Conservation (phyloP, 2,113 vertebrate genomes). For the Charadrius vociferus region DNA sequence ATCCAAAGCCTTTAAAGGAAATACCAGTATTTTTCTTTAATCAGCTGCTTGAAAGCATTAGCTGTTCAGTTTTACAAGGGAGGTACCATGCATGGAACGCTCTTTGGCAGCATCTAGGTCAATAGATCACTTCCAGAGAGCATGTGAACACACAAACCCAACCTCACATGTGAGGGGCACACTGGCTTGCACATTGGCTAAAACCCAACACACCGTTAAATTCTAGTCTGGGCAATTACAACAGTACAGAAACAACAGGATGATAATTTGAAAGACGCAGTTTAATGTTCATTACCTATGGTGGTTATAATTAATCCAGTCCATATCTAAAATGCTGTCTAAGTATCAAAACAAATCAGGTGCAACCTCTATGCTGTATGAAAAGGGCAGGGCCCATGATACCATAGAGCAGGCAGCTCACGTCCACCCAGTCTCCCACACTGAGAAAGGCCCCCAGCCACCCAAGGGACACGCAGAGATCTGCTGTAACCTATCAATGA, state of each 20-base stretch:
- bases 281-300: neutral
- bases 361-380: neutral
- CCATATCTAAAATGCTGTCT: neutral
- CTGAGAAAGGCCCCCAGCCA: neutral
- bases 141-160: neutral
- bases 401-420: neutral
- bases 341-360: neutral
- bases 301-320: neutral
- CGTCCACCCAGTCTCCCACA: rapidly evolving
- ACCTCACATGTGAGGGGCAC: neutral
- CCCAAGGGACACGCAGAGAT: rapidly evolving
- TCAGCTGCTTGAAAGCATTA: neutral
- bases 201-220: neutral
- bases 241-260: neutral
- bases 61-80: neutral
- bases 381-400: neutral
- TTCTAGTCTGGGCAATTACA: neutral
- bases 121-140: neutral
- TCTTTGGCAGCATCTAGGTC: neutral
- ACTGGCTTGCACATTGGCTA: neutral
- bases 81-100: rapidly evolving
- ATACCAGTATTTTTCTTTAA: neutral
- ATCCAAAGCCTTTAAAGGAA: neutral
- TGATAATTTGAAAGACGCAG: neutral
- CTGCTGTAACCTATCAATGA: neutral